phyloP scores from a whole-genome alignment of 2,797 vertebrate species.

The Anguilla megastoma region DNA sequence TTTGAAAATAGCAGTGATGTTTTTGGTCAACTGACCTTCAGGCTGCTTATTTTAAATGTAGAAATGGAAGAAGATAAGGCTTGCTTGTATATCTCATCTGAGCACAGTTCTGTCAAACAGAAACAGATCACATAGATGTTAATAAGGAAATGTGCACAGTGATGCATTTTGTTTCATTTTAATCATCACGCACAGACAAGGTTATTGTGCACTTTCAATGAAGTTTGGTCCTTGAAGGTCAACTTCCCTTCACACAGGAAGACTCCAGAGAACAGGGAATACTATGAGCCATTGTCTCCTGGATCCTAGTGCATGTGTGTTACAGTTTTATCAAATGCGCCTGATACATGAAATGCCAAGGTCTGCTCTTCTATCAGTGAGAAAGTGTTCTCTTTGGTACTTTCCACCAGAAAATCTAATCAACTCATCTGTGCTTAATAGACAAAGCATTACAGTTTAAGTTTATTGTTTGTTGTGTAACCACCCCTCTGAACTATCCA shows the following conservation, averaged over 20 bases:
- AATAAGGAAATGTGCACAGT: neutral
- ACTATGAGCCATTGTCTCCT: neutral
- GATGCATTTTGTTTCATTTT: neutral
- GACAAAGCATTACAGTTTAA: neutral
- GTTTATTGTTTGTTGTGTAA: neutral
- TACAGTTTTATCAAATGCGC: neutral
- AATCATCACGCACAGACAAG: neutral
- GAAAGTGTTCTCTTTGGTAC: neutral
- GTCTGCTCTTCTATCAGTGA: neutral
- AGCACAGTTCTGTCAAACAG: neutral
- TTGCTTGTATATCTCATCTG: neutral
- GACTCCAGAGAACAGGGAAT: neutral
- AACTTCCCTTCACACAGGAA: constrained; percentile 7
- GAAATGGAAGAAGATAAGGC: neutral
- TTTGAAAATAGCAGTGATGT: neutral
- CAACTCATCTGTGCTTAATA: constrained; percentile 9
- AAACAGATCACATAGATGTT: neutral
- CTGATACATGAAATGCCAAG: neutral
- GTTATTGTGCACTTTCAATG: neutral
- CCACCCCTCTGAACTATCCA: neutral
- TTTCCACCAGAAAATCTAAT: constrained; percentile 3
- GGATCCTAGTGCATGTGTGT: neutral
- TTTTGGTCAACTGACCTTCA: neutral
- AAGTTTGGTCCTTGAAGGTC: neutral
- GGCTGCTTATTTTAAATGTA: neutral